phyloP scores from a whole-genome alignment of 2,113 vertebrate species.

The Geococcyx californianus region DNA sequence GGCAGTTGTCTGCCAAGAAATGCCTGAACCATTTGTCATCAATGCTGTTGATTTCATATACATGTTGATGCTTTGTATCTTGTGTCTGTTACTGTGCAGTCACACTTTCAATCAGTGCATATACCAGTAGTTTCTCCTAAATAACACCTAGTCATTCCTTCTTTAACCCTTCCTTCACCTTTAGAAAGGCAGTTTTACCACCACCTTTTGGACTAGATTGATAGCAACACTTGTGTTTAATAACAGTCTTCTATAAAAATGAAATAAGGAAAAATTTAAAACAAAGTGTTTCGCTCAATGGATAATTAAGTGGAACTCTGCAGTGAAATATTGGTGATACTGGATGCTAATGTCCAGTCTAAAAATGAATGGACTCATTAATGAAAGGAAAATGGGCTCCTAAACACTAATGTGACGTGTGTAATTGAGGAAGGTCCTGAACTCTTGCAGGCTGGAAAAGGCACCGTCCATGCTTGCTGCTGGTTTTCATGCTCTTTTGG shows the following conservation, averaged over 20 bases:
- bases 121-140: neutral
- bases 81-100: neutral
- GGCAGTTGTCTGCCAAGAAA: neutral
- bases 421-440: neutral
- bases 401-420: neutral
- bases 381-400: neutral
- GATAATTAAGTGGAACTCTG: neutral
- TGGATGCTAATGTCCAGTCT: neutral
- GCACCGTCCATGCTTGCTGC: fast-evolving
- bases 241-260: neutral
- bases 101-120: neutral
- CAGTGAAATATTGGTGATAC: neutral
- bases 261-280: neutral
- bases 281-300: neutral
- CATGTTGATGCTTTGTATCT: neutral
- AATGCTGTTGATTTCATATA: neutral
- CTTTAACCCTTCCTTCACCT: neutral
- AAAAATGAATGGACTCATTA: neutral
- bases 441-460: neutral
- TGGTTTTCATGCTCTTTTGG: neutral
- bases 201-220: neutral
- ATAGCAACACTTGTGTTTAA: neutral
- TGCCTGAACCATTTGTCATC: neutral
- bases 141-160: neutral
- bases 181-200: neutral